phyloP scores from a whole-genome alignment of 2,113 vertebrate genomes.

The Isurus oxyrinchus region DNA sequence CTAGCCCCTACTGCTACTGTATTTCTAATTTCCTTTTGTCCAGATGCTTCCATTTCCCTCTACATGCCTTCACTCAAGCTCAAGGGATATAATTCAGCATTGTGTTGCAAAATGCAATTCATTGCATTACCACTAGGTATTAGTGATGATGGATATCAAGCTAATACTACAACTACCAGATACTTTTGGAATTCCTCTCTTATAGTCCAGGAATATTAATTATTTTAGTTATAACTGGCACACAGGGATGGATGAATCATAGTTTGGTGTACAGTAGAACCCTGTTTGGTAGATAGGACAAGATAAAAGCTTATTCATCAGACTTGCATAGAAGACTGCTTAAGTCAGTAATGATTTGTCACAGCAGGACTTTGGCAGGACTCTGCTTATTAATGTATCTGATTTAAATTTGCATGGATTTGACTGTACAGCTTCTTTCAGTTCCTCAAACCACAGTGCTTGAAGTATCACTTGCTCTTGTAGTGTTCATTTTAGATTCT shows the following conservation, averaged over 20 bases:
- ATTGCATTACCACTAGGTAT: neutral
- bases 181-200: slow-evolving; percentile 6
- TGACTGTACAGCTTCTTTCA: slow-evolving; percentile 16
- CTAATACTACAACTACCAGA: neutral
- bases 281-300: slow-evolving; percentile 24
- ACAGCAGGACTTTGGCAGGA: neutral
- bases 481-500: slow-evolving; percentile 21
- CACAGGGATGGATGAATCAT: neutral
- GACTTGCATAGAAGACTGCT: neutral
- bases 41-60: neutral
- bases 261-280: neutral
- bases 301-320: slow-evolving; percentile 3
- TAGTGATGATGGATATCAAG: neutral
- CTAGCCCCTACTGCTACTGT: neutral
- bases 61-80: neutral
- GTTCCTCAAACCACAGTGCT: slow-evolving; percentile 24
- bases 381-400: neutral
- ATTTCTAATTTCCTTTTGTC: neutral
- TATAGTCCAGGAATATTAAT: slow-evolving; percentile 9
- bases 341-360: neutral
- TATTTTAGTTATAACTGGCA: slow-evolving; percentile 2
- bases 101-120: slow-evolving; percentile 14
- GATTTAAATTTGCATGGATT: slow-evolving; percentile 2
- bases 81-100: neutral
- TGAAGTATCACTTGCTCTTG: neutral